A percentile compares a stretch with the other conserved stretches of the same genome.
Conservation (phyloP, 2,888 invertebrate genomes). For the Drosophila maculinotata region DNA sequence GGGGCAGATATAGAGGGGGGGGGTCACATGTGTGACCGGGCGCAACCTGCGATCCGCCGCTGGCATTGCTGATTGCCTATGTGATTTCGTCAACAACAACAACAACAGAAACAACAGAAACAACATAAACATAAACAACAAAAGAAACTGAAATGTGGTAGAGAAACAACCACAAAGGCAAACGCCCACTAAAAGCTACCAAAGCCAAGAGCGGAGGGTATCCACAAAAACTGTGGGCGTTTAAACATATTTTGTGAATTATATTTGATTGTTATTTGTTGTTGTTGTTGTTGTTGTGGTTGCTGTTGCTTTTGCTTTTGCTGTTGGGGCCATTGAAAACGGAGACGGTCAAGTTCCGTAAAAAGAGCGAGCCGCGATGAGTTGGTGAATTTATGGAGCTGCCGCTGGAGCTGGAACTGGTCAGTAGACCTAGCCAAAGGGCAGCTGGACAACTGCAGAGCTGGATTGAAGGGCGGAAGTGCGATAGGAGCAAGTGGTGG, state of each 20-base stretch:
- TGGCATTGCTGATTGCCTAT: constrained; percentile 40
- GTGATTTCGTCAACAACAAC: constrained; percentile 34
- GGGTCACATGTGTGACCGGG: constrained; percentile 35
- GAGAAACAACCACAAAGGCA: constrained; percentile 33
- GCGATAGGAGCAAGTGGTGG: constrained; percentile 36
- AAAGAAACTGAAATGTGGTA: constrained; percentile 14
- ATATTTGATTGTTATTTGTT: constrained; percentile 67
- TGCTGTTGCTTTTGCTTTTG: constrained; percentile 2
- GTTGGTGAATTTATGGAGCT: constrained; percentile 32
- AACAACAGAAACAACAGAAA: constrained; percentile 11
- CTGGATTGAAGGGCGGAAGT: constrained; percentile 64
- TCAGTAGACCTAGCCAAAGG: neutral
- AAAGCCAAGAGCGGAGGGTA: constrained; percentile 29
- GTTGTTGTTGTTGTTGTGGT: constrained; percentile 19
- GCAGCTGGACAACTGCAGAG: neutral
- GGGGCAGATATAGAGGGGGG: neutral
- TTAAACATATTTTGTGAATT: constrained; percentile 76
- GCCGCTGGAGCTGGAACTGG: too few relatives aligned
- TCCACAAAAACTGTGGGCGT: constrained; percentile 64
- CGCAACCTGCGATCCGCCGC: constrained; percentile 38
- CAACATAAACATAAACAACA: constrained; percentile 11
- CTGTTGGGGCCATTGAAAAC: constrained; percentile 18
- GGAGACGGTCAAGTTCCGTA: constrained; percentile 24
- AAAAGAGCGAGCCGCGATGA: constrained; percentile 29
- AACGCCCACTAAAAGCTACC: constrained; percentile 60